phyloP scores from a whole-genome alignment of 2,113 vertebrate species.

The Lanius ludovicianus region DNA sequence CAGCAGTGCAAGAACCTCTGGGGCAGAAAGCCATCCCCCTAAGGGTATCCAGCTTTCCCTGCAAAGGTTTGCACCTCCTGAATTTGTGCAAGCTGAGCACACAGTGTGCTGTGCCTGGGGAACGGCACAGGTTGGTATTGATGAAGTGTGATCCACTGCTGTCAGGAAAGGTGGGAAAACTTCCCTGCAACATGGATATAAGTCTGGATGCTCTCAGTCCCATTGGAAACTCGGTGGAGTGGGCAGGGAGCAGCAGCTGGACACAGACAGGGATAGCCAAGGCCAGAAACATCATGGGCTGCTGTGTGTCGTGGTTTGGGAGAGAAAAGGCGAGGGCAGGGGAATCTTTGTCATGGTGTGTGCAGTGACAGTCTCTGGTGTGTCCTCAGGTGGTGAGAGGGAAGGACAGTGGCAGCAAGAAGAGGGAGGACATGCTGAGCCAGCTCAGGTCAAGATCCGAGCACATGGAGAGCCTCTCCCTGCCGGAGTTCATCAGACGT shows the following conservation, averaged over 20 bases:
- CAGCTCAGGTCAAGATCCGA: not conserved
- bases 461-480: constrained; percentile 49
- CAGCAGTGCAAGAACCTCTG: not conserved
- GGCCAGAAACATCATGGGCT: accelerated
- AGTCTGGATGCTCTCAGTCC: not conserved
- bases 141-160: too few relatives aligned
- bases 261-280: accelerated
- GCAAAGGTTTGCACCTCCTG: not conserved
- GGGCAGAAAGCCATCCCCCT: not conserved
- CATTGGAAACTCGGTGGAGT: accelerated
- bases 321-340: accelerated
- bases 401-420: not conserved
- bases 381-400: constrained; percentile 47
- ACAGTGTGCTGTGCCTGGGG: not conserved
- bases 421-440: not conserved
- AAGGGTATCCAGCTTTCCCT: not conserved
- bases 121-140: accelerated
- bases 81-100: not conserved
- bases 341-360: accelerated
- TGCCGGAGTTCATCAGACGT: constrained; percentile 87
- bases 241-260: not conserved
- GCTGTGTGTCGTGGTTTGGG: not conserved
- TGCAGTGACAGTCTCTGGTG: not conserved
- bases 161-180: too few relatives aligned
- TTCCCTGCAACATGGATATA: accelerated